These are phyloP conservation scores for Anas platyrhynchos DNA, from an alignment of 2,113 vertebrate species.

Conservation along the genomic window DNA sequence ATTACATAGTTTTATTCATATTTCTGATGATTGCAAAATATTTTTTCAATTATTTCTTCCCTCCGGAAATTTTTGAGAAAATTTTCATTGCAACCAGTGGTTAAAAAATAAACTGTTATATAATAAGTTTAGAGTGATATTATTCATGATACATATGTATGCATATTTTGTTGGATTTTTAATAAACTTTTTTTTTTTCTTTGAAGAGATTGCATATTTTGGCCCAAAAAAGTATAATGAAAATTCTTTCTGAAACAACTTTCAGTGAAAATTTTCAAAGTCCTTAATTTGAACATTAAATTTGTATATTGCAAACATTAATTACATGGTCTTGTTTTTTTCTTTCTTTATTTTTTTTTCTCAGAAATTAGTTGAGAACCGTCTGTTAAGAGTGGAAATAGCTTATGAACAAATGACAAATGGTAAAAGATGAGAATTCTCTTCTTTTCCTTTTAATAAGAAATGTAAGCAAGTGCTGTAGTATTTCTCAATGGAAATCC, in stretches of 20 bases:
- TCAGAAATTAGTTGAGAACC: background rate
- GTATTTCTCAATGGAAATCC: background rate
- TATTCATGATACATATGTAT: background rate
- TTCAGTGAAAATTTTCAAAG: background rate
- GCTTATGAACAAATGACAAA: background rate
- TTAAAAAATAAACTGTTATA: background rate
- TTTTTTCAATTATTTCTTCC: background rate
- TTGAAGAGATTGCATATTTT: background rate
- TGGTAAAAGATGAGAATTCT: background rate
- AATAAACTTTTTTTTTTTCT: background rate
- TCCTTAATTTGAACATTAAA: background rate
- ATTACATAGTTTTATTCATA: background rate
- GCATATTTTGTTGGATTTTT: background rate
- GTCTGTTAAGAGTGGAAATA: background rate
- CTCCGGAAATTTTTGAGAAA: background rate
- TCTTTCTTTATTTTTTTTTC: background rate
- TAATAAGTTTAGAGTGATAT: background rate
- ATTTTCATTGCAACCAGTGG: background rate
- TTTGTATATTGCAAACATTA: background rate
- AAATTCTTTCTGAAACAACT: background rate
- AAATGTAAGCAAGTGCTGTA: background rate
- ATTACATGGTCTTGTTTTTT: background rate
- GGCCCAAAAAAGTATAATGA: background rate
- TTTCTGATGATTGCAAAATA: background rate
- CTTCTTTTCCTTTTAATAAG: background rate